Conservation (phyloP, 2,113 vertebrate genomes). For the Oreochromis tanganicae region DNA sequence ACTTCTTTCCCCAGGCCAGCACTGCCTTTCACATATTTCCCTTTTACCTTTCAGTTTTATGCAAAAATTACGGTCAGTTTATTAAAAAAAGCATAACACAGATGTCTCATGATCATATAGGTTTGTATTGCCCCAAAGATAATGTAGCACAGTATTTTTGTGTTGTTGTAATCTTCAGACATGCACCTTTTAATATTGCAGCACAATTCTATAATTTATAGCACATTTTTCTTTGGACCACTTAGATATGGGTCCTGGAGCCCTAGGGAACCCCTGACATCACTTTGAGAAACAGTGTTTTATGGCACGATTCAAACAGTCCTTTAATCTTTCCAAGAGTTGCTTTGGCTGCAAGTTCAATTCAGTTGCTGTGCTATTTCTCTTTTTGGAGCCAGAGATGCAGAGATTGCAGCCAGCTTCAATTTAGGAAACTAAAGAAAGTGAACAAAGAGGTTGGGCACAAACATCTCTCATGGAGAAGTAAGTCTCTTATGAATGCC, state of each 20-base stretch:
- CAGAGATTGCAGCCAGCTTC: neutral
- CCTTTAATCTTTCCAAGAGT: neutral
- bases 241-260: neutral
- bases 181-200: neutral
- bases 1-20: neutral
- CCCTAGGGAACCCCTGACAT: neutral
- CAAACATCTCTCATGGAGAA: neutral
- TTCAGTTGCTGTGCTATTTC: neutral
- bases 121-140: neutral
- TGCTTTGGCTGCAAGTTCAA: neutral
- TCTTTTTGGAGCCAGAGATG: neutral
- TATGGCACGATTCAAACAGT: neutral
- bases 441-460: neutral
- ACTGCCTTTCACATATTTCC: neutral
- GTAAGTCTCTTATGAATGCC: slow-evolving; percentile 13
- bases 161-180: neutral
- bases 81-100: neutral
- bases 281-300: neutral
- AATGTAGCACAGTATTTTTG: neutral
- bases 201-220: neutral
- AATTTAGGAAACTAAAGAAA: neutral
- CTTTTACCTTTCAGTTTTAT: neutral
- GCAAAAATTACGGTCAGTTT: neutral
- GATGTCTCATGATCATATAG: neutral
- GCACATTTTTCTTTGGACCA: neutral